These are phyloP conservation scores for Agrypnia vestita DNA, from an alignment of 1,140 invertebrate species.

Conservation along the genomic window DNA sequence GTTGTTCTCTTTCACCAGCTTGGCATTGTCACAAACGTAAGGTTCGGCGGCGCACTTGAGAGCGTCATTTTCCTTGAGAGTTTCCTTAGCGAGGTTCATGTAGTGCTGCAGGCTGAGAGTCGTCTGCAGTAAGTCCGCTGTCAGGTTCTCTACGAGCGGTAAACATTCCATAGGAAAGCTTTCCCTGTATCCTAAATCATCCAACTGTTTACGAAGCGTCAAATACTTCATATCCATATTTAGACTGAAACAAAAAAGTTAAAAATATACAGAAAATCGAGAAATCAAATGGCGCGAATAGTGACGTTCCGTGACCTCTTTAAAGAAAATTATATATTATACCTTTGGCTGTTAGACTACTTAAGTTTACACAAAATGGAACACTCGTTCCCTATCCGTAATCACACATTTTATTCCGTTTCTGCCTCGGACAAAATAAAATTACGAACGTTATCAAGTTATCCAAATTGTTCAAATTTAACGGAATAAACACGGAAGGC, in stretches of 20 bases:
- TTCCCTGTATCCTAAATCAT: constrained; percentile 83
- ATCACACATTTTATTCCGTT: too few relatives aligned
- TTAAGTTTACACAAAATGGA: too few relatives aligned
- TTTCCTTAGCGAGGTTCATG: constrained; percentile 81
- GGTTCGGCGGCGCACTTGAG: constrained; percentile 77
- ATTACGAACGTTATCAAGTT: too few relatives aligned
- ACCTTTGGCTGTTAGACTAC: too few relatives aligned
- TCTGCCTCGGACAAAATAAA: too few relatives aligned
- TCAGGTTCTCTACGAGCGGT: constrained; percentile 82
- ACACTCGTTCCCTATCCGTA: too few relatives aligned
- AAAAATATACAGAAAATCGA: too few relatives aligned
- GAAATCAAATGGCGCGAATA: too few relatives aligned
- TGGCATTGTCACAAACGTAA: constrained; percentile 82
- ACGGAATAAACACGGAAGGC: too few relatives aligned
- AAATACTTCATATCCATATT: constrained; percentile 69
- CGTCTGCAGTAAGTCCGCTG: constrained; percentile 84
- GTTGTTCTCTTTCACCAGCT: constrained; percentile 81
- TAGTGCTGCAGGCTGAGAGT: constrained; percentile 86
- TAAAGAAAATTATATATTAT: too few relatives aligned
- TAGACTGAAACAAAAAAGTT: constrained; percentile 1
- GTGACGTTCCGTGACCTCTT: too few relatives aligned
- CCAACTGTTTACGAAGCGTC: constrained; percentile 76
- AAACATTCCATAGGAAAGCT: constrained; percentile 81
- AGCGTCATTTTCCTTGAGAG: constrained; percentile 74
- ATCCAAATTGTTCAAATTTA: too few relatives aligned